A percentile compares a stretch with the other conserved stretches of the same genome.
These are phyloP conservation scores for Calosoma granatense DNA, from an alignment of 1,140 invertebrate species.

Conservation along the genomic window DNA sequence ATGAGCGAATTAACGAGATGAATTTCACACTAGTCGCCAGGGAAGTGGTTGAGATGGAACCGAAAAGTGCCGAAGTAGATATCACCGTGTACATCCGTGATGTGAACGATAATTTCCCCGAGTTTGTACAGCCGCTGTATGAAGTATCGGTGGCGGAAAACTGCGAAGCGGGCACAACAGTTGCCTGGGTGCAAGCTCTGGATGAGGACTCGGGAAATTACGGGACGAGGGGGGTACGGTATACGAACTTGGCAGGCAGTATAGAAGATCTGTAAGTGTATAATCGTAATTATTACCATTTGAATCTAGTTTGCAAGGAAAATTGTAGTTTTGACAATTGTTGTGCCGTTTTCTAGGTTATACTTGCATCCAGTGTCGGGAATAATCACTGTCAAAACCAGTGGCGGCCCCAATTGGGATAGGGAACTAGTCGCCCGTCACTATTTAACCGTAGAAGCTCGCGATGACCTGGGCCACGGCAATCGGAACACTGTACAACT, in stretches of 20 bases:
- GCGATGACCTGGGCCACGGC: constrained; percentile 77
- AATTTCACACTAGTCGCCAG: constrained; percentile 80
- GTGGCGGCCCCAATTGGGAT: constrained; percentile 68
- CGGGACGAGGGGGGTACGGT: constrained; percentile 78
- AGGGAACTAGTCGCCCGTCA: constrained; percentile 76
- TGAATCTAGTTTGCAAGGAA: neutral
- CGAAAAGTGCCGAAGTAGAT: constrained; percentile 63
- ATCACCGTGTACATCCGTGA: constrained; percentile 80
- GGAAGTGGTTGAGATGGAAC: constrained; percentile 61
- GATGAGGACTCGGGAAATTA: constrained; percentile 78
- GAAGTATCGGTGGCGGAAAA: constrained; percentile 75
- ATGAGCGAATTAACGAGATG: constrained; percentile 66
- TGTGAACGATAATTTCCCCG: constrained; percentile 89
- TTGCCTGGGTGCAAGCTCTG: constrained; percentile 71
- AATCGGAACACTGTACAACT: constrained; percentile 82
- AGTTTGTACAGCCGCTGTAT: constrained; percentile 70
- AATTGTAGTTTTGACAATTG: neutral
- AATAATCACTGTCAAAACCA: constrained; percentile 66
- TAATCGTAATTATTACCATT: neutral
- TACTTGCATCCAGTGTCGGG: constrained; percentile 71
- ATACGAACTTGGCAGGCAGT: constrained; percentile 68
- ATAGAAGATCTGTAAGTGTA: constrained; percentile 73
- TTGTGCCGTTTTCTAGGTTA: constrained; percentile 63
- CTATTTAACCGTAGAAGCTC: constrained; percentile 84
- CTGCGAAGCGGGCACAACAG: constrained; percentile 65